A percentile compares a stretch with the other conserved stretches of the same genome.
Evolutionary conservation across 2,113 vertebrate species (phyloP).

Genomic region (Boleophthalmus pectinirostris): DNA sequence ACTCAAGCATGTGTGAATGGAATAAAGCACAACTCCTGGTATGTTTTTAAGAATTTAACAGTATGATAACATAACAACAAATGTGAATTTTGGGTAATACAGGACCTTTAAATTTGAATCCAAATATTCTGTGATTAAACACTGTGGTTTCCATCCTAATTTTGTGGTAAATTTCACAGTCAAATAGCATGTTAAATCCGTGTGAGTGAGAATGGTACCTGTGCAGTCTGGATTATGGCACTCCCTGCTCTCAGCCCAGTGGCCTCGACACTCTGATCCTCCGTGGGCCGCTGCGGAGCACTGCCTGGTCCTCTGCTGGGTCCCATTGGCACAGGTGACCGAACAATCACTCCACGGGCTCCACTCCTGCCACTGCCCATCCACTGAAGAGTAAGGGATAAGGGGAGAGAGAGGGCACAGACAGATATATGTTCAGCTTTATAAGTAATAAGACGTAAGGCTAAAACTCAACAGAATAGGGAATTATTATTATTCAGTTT

Average conservation of each 20-base stretch:
- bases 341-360: constrained; percentile 97
- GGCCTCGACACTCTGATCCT: constrained; percentile 94
- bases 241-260: constrained; percentile 97
- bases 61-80: no score
- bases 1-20: no score
- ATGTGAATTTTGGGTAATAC: no score
- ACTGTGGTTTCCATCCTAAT: constrained; percentile 29
- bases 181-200: constrained; percentile 53
- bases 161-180: constrained; percentile 63
- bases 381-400: constrained; percentile 82
- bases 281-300: constrained; percentile 94
- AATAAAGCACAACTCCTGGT: no score
- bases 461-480: neutral
- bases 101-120: neutral
- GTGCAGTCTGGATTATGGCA: constrained; percentile 96
- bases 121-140: neutral
- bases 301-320: constrained; percentile 94
- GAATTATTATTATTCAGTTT: neutral
- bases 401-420: constrained; percentile 56
- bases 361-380: constrained; percentile 99
- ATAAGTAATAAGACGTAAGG: constrained; percentile 43
- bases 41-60: no score
- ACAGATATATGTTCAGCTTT: constrained; percentile 68
- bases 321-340: constrained; percentile 96
- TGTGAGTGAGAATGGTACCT: constrained; percentile 79